phyloP scores from a whole-genome alignment of 1,140 invertebrate genomes.

The Neomicropteryx cornuta region DNA sequence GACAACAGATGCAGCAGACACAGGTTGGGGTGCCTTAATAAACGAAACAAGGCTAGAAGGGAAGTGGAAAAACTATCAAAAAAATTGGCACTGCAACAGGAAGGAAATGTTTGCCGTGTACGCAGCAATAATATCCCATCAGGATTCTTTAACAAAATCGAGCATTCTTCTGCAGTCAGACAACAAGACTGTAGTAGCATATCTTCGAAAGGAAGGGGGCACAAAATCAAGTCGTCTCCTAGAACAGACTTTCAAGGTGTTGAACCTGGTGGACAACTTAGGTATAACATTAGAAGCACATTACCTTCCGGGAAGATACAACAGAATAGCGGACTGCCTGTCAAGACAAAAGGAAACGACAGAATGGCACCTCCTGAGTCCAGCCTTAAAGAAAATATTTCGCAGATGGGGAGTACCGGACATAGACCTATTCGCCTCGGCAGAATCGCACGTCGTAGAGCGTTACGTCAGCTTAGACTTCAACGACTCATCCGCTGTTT shows the following conservation, averaged over 20 bases:
- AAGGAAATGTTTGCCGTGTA: constrained; percentile 21
- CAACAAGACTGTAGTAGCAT: constrained; percentile 12
- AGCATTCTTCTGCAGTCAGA: too few species aligned
- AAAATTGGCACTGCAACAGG: constrained; percentile 19
- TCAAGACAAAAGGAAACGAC: too few species aligned
- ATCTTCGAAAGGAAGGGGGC: constrained; percentile 17
- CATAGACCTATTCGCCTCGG: constrained; percentile 18
- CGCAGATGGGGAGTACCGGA: constrained; percentile 13
- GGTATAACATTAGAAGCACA: constrained; percentile 13
- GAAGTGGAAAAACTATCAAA: constrained; percentile 10
- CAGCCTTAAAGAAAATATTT: constrained; percentile 14
- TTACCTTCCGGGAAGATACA: constrained; percentile 9
- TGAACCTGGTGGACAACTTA: too few species aligned
- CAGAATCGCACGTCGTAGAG: constrained; percentile 11
- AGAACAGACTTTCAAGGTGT: constrained; percentile 13
- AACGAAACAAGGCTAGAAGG: constrained; percentile 11
- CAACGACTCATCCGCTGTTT: constrained; percentile 14
- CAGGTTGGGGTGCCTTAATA: constrained; percentile 13
- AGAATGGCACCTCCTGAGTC: constrained; percentile 15
- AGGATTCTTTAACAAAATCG: constrained; percentile 7
- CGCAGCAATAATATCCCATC: too few species aligned
- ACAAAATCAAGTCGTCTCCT: constrained; percentile 15
- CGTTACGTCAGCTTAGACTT: constrained; percentile 16
- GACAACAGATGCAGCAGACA: constrained; percentile 20
- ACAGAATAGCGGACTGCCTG: too few species aligned